Base-by-base conservation (phyloP, 1,140 invertebrate species). In the Drosophila watanabei region DNA sequence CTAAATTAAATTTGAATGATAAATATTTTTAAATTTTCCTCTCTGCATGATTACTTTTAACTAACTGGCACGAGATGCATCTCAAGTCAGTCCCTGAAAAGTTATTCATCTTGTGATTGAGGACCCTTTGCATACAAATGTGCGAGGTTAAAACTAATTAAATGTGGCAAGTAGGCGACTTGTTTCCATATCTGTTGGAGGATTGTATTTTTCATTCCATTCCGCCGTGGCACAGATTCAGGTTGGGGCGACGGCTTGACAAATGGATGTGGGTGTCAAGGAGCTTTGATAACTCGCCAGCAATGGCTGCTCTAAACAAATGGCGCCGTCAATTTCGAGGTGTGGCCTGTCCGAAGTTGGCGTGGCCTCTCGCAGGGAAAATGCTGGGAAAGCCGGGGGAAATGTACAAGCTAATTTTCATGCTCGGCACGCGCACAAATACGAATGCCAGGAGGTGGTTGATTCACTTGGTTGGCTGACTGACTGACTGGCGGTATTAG, bases 211-310 rank as follows among this genome's bases (percentile, higher is more conserved):
- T 71, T 35, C 70, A 71, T 79, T 82, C 60, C 75, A 79, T 86
- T 82, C 70, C 51, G 51, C 49, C 16, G 57, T 81, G 75, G 82
- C 83, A 79, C 75, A 86, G 83, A 86, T 86, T 86, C 70, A 61
- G 59, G 59, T 66, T 65, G 77, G 45, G 73, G 57, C 68, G 85
- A 88, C 85, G 82, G 78, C 70, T 90, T 88, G 86, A 90, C 86
- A 90, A 90, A 90, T 90, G 83, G 79, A 90, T 86, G 86, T 65
- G 76, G 72, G 73, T 89, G 85, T 89, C 85, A 85, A 85, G 81
- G 59, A 80, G 79, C 85, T 89, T 73, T 84, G 85, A 88, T 88
- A 88, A 57, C 69, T 88, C 75, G 80, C 77, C 58, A 71, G 85
- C 85, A 79, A 89, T 84, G 85, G 85, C 78, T 72, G 81, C 65